Base-by-base conservation (phyloP, 1,140 invertebrate species). In the Dinoponera quadriceps region DNA sequence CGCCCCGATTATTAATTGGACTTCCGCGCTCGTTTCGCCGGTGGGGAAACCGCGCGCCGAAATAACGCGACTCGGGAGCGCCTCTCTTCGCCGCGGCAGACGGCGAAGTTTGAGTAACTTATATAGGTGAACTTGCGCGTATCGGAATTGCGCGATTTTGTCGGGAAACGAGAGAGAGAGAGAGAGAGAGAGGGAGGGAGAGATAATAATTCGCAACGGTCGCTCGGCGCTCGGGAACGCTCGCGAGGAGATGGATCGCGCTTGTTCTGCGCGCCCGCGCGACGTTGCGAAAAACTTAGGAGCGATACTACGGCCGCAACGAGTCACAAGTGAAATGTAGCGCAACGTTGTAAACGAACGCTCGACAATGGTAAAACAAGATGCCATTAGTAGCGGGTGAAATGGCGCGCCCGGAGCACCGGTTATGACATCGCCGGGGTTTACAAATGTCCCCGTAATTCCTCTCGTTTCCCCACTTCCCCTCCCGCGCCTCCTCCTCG, bases 21-120 rank as follows among this genome's bases (percentile, higher is more conserved):
- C 7, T 27, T n/a, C 11, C 18, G 33, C 55, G 33, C 3, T 3
- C 25, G 20, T 48, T 29, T 20, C 20, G 7, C 11, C n/a, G 5
- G 7, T 20, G 54, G 54, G 5, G 54, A 55, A 55, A 20, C 20
- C 54, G 54, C 54, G 3, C 3, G 5, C n/a, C n/a, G n/a, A 55
- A 20, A 7, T 55, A 55, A 55, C 29, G 33, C 9, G 16, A 59
- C 48, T 18, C n/a, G 72, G 16, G 18, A 59, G 38, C 9, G 11
- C 48, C 57, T 74, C 38, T 33, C 27, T 22, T 49, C n/a, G 59
- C 18, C 59, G 13, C 5, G 22, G 63, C 9, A 38, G 29, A 16
- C 22, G 54, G 25, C 54, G 51, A 81, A 84, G 68, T 68, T 81
- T 29, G 54, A 66, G 71, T 80, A 81, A 80, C 75, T 80, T 80